Conservation (phyloP, 2,113 vertebrate genomes). For the Dicrurus megarhynchus region DNA sequence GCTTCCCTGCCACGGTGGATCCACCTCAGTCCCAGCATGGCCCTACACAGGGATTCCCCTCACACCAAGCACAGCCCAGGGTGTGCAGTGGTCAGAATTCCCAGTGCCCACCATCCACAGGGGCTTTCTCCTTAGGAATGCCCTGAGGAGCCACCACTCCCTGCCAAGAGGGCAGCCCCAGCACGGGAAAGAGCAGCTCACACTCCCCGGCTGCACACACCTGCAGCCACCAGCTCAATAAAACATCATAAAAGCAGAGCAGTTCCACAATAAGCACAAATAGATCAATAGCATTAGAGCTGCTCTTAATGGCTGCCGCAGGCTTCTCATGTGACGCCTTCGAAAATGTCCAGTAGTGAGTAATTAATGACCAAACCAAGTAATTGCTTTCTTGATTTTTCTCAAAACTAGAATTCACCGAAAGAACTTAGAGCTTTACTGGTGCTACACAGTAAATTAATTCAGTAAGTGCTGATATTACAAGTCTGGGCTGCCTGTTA, state of each 20-base stretch:
- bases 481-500: conserved; percentile 28
- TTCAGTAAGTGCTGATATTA: conserved; percentile 58
- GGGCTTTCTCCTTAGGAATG: neutral
- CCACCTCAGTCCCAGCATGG: rapidly evolving
- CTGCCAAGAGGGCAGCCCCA: neutral
- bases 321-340: conserved; percentile 24
- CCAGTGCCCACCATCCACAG: neutral
- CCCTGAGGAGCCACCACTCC: neutral
- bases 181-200: neutral
- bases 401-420: conserved; percentile 40
- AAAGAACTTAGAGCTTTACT: conserved; percentile 14
- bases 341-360: conserved; percentile 48
- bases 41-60: neutral
- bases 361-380: conserved; percentile 65
- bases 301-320: conserved; percentile 58
- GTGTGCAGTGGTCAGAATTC: neutral
- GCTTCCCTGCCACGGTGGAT: neutral
- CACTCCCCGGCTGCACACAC: neutral
- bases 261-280: conserved; percentile 46
- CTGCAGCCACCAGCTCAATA: neutral
- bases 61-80: neutral
- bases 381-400: conserved; percentile 71
- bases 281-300: conserved; percentile 65
- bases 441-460: conserved; percentile 48
- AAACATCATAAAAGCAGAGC: conserved; percentile 42